Percentiles rank a stretch among this genome's conserved stretches.
Conservation (phyloP, 2,888 invertebrate genomes). For the Poecilobothrus nobilitatus region DNA sequence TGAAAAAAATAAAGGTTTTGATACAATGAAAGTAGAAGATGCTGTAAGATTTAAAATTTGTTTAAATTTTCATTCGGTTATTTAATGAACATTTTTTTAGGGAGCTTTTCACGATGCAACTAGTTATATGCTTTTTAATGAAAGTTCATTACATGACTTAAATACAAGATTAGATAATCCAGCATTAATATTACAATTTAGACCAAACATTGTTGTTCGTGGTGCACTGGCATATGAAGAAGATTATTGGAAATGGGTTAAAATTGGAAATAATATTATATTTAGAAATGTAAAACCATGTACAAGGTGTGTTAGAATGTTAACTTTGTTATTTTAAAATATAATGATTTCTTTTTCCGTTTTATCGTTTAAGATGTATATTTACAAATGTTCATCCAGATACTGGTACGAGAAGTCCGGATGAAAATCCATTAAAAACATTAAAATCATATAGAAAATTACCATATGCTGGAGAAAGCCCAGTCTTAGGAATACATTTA, state of each 20-base stretch:
- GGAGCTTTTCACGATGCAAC: conserved; percentile 57
- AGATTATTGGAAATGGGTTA: conserved; percentile 59
- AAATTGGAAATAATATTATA: conserved; percentile 52
- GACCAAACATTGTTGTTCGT: conserved; percentile 58
- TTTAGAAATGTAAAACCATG: conserved; percentile 60
- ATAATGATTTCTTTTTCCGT: conserved; percentile 8
- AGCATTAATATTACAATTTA: conserved; percentile 50
- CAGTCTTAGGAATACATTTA: conserved; percentile 46
- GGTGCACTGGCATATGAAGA: conserved; percentile 54
- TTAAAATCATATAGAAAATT: conserved; percentile 50
- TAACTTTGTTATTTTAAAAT: conserved; percentile 7
- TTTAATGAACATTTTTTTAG: no score
- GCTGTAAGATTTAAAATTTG: conserved; percentile 19
- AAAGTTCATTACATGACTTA: conserved; percentile 55
- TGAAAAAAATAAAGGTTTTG: conserved; percentile 33
- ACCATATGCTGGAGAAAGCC: conserved; percentile 37
- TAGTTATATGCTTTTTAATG: conserved; percentile 55
- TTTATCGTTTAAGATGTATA: conserved; percentile 48
- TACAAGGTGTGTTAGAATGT: conserved; percentile 34
- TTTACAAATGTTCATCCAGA: conserved; percentile 60
- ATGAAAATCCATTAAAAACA: conserved; percentile 55
- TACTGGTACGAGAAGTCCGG: conserved; percentile 51
- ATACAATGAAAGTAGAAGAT: conserved; percentile 23
- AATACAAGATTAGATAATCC: conserved; percentile 50
- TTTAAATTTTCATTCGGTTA: not conserved